Evolutionary conservation across 1,140 invertebrate genomes (phyloP).

Genomic region (Holotrichia oblita): DNA sequence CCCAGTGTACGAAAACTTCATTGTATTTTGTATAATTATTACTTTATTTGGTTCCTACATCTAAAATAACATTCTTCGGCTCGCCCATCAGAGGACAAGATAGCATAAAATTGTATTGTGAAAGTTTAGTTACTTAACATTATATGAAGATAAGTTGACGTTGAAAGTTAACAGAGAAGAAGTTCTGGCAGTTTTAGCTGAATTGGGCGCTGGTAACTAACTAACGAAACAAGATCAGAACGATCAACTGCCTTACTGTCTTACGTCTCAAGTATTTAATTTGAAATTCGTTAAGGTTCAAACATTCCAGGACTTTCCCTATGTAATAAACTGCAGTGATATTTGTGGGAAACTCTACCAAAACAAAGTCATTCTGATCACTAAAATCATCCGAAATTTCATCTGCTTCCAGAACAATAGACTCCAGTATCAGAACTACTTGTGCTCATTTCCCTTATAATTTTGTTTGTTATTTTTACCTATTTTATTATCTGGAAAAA

Average conservation of each 20-base stretch:
- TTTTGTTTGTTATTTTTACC: background rate
- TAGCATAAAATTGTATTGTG: slow-evolving; percentile 5
- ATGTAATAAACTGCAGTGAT: background rate
- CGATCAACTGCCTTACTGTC: background rate
- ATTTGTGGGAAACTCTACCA: slow-evolving; percentile 34
- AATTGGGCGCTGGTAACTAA: slow-evolving; percentile 36
- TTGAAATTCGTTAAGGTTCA: slow-evolving; percentile 40
- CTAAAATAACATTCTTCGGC: no score
- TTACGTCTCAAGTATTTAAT: background rate
- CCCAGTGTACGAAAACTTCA: no score
- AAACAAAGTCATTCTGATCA: slow-evolving; percentile 48
- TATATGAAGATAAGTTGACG: slow-evolving; percentile 32
- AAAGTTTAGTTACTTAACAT: slow-evolving; percentile 39
- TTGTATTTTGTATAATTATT: no score
- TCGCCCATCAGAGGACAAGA: background rate
- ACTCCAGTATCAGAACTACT: background rate
- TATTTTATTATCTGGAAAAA: background rate
- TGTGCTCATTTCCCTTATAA: background rate
- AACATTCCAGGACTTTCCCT: background rate
- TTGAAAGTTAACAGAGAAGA: slow-evolving; percentile 31
- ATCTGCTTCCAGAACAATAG: slow-evolving; percentile 1
- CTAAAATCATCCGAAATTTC: background rate
- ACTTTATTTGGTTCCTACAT: no score
- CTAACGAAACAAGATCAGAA: slow-evolving; percentile 33
- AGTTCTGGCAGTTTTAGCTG: slow-evolving; percentile 39